phyloP scores from a whole-genome alignment of 2,113 vertebrate genomes.

The Osmerus mordax region DNA sequence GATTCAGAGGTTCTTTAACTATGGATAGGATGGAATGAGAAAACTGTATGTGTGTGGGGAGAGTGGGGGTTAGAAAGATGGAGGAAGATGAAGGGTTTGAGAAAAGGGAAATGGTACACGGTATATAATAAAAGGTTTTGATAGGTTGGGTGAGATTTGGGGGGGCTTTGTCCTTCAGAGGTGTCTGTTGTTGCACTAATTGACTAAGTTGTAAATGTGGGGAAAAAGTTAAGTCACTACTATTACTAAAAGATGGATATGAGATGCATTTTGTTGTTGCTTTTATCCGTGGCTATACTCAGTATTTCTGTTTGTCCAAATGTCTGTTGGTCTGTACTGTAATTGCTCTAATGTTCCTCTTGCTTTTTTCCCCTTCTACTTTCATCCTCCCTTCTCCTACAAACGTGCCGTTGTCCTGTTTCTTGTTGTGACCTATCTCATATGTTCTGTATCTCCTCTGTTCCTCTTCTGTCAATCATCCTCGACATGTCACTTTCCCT shows the following conservation, averaged over 20 bases:
- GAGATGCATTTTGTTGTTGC: neutral
- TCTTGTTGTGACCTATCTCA: neutral
- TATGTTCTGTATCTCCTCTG: neutral
- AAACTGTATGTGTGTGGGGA: too few species aligned
- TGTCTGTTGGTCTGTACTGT: neutral
- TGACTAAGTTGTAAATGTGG: neutral
- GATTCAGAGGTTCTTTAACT: slow-evolving; percentile 23
- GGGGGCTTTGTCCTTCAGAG: too few species aligned
- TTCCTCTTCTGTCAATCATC: neutral
- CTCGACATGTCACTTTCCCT: neutral
- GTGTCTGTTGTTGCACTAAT: neutral
- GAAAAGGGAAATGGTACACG: too few species aligned
- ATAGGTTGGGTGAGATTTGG: too few species aligned
- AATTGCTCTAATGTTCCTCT: neutral
- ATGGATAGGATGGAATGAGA: neutral
- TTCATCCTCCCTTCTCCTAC: neutral
- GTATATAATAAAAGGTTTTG: too few species aligned
- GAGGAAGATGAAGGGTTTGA: too few species aligned
- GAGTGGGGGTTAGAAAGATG: too few species aligned
- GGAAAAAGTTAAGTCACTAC: neutral
- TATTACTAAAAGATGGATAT: neutral
- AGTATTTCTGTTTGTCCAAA: neutral
- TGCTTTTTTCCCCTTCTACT: neutral
- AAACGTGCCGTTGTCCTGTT: neutral
- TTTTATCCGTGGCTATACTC: too few species aligned